phyloP scores from a whole-genome alignment of 2,113 vertebrate species.

The Acrocephalus kingi region DNA sequence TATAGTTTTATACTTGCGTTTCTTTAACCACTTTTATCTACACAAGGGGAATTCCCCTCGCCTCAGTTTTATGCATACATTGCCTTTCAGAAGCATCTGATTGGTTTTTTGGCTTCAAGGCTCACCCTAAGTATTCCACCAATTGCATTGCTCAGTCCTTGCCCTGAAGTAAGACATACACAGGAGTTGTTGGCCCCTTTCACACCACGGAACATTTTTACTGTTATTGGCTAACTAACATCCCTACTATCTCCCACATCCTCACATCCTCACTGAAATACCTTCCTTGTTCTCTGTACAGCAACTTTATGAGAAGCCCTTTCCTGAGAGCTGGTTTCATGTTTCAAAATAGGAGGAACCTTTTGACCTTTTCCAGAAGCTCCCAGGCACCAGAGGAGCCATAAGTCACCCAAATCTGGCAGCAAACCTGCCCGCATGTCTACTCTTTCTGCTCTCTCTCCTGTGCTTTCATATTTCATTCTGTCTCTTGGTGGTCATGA shows the following conservation, averaged over 20 bases:
- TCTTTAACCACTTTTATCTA: not conserved
- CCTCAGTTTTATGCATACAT: not conserved
- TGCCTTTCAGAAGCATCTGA: not conserved
- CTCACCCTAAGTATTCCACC: not conserved
- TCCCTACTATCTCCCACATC: not conserved
- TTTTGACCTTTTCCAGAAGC: constrained; percentile 24
- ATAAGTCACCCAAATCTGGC: constrained; percentile 23
- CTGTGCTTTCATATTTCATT: constrained; percentile 1
- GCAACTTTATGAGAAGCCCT: not conserved
- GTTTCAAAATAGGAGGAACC: constrained; percentile 6
- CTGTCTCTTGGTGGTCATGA: not conserved
- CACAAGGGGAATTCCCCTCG: rapidly evolving
- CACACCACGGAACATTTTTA: not conserved
- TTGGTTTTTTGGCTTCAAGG: not conserved
- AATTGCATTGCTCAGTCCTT: not conserved
- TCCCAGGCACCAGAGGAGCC: not conserved
- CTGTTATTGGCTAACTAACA: not conserved
- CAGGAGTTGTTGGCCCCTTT: not conserved
- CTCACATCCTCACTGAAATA: not conserved
- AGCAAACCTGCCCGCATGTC: not conserved
- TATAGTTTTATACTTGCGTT: not conserved
- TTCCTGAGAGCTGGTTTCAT: not conserved
- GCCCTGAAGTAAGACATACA: not conserved
- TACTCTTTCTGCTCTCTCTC: not conserved
- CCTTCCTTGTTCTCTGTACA: not conserved